These are phyloP conservation scores for Asteroscopus sphinx DNA, from an alignment of 2,888 invertebrate species.

Conservation along the genomic window DNA sequence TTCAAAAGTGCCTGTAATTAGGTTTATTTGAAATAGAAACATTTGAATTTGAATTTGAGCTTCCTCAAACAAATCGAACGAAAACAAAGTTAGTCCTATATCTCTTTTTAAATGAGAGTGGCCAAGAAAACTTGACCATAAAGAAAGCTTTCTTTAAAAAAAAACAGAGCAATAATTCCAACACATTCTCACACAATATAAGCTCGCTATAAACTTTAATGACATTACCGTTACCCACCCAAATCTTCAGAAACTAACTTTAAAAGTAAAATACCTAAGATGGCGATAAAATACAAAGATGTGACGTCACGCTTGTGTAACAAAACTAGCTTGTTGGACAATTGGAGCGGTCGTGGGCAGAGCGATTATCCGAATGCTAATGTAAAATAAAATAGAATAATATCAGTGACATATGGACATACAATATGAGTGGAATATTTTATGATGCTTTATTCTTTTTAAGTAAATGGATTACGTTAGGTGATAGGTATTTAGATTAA, in stretches of 20 bases:
- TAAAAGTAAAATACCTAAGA: constrained; percentile 34
- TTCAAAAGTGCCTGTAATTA: too few species aligned
- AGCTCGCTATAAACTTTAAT: constrained; percentile 17
- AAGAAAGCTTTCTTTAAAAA: not conserved
- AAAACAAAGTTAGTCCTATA: too few species aligned
- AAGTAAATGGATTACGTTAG: not conserved
- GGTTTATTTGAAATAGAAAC: too few species aligned
- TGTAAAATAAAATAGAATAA: constrained; percentile 50
- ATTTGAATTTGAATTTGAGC: too few species aligned
- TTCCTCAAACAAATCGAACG: too few species aligned
- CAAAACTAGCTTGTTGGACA: constrained; percentile 50
- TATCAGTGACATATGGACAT: constrained; percentile 34
- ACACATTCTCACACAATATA: constrained; percentile 18
- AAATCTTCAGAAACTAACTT: constrained; percentile 20
- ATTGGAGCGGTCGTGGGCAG: constrained; percentile 70
- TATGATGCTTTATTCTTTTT: constrained; percentile 28
- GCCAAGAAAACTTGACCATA: not conserved
- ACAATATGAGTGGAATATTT: constrained; percentile 45
- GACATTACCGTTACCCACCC: constrained; percentile 31
- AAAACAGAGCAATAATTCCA: constrained; percentile 4
- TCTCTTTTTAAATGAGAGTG: too few species aligned
- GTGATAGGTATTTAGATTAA: too few species aligned
- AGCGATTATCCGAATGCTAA: constrained; percentile 67
- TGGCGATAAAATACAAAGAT: constrained; percentile 43
- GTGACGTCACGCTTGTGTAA: constrained; percentile 53